Evolutionary conservation across 2,888 invertebrate species (phyloP), one percentile per base, ranked within the genome.

Genomic region (Xanthia togata): DNA sequence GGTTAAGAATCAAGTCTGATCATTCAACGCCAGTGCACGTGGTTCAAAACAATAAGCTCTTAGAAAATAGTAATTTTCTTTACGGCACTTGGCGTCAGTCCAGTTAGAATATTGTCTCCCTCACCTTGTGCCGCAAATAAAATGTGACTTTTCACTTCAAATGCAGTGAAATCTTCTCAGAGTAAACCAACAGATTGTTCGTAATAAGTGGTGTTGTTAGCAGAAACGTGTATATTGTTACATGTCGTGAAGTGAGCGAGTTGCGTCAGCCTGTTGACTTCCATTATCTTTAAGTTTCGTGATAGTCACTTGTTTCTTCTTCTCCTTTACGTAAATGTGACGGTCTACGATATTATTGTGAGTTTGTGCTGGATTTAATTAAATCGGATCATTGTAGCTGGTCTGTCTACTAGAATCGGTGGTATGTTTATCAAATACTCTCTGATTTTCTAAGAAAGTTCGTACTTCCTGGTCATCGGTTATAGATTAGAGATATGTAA

Each of bases 71-170:
- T 59, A 72, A 75, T 82, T 83, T 80, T 69, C 73, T 84, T 67
- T 77, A 73, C 72, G 70, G 67, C 85, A 59, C 68, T 87, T 89
- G 89, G 95, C 93, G 81, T 64, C 70, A 73, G 85, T 93, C 95
- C 95, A 95, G 92, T 82, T 80, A 41, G 84, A 90, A 92, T 93
- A 94, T 90, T 91, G 89, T 89, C 89, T 87, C 87, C 84, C 88
- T 93, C 92, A 94, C 95, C 95, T 95, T 95, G 95, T 74, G 92
- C 92, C 93, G 90, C 91, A 94, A 94, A 94, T 95, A 94, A 94
- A 93, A 79, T 81, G 75, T 73, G 79, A 71, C 77, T 79, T 87
- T 88, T 81, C 76, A 67, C 84, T 81, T 78, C 83, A 76, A 83
- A 75, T 84, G 81, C 85, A 87, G 60, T 76, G 84, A 85, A 81